Base-by-base conservation (phyloP, 1,140 invertebrate genomes). In the roundworm (Caenorhabditis elegans) region DNA sequence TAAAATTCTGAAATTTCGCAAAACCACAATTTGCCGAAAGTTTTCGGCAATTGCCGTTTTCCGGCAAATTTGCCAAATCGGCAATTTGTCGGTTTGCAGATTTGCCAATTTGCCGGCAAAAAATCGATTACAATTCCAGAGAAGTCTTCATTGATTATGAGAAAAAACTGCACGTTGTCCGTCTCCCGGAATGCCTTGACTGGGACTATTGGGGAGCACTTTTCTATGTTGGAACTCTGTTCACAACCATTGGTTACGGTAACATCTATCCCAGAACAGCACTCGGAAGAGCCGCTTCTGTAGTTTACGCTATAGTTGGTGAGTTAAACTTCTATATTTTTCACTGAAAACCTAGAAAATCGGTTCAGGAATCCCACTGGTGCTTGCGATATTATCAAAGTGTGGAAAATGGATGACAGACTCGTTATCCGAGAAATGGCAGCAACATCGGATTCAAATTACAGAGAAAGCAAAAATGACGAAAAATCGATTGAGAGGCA, bases 211-310 rank as follows among this genome's bases (percentile, higher is more conserved):
- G 95, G 90, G 96, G 97, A 90, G 93, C 95, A 0, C 92, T 97
- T 78, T 93, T 96, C 80, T 98, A 95, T 91, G 95, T 94, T 89
- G 91, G 96, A 86, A 96, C 95, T 76, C 92, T 97, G 83, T 92
- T 96, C 84, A 96, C 96, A 17, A 97, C 96, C 24, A 97, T 98
- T n/a, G 84, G 96, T 87, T 98, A 97, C 91, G 96, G 96, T 60
- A 95, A 98, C 90, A 95, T 97, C 83, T 93, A 93, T 39, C 96
- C 96, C 0, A 93, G 93, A 77, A 98, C 96, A 8, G 92, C 91
- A 1, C 92, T 93, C 1, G 96, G 96, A 39, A 92, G 93, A 86
- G 93, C 94, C 0, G 92, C 96, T 6, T 96, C 95, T 0, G 97
- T 98, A 79, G 91, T 95, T 8, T 98, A 98, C 88, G 95, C 96